A percentile compares a stretch with the other conserved stretches of the same genome.
These are phyloP conservation scores for Drosophila vallismaia DNA, from an alignment of 2,888 invertebrate genomes.

Conservation along the genomic window DNA sequence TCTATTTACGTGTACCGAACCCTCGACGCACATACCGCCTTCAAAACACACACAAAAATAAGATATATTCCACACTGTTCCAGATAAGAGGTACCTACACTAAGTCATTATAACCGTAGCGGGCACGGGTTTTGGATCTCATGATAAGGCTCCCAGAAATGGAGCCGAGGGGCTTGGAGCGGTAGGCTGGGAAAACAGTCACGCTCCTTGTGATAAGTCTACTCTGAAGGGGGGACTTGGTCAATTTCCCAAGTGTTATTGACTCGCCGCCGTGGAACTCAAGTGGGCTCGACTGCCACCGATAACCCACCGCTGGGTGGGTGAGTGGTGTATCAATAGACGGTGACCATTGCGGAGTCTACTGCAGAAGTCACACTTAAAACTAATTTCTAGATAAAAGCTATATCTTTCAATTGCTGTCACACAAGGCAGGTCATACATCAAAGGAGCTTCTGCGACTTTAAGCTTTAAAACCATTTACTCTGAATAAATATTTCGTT, in stretches of 20 bases:
- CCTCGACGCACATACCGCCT: not conserved
- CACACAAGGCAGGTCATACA: slow-evolving; percentile 6
- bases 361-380: slow-evolving; percentile 18
- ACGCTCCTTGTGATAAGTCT: slow-evolving; percentile 33
- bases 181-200: slow-evolving; percentile 14
- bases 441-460: not conserved
- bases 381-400: slow-evolving; percentile 21
- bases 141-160: slow-evolving; percentile 59
- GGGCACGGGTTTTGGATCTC: slow-evolving; percentile 73
- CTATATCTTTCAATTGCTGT: not conserved
- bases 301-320: slow-evolving; percentile 20
- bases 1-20: not conserved
- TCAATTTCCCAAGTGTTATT: slow-evolving; percentile 70
- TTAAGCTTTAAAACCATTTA: too few relatives aligned
- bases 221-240: slow-evolving; percentile 57
- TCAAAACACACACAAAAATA: slow-evolving; percentile 22
- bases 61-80: slow-evolving; percentile 5
- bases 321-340: slow-evolving; percentile 12
- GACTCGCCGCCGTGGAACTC: slow-evolving; percentile 52
- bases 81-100: slow-evolving; percentile 26
- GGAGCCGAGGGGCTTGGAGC: slow-evolving; percentile 1
- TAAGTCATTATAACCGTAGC: slow-evolving; percentile 34
- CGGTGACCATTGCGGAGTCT: slow-evolving; percentile 36
- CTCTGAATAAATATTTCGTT: too few relatives aligned
- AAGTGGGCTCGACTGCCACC: slow-evolving; percentile 67